Conservation (phyloP, 2,113 vertebrate genomes). For the Pagrus major region DNA sequence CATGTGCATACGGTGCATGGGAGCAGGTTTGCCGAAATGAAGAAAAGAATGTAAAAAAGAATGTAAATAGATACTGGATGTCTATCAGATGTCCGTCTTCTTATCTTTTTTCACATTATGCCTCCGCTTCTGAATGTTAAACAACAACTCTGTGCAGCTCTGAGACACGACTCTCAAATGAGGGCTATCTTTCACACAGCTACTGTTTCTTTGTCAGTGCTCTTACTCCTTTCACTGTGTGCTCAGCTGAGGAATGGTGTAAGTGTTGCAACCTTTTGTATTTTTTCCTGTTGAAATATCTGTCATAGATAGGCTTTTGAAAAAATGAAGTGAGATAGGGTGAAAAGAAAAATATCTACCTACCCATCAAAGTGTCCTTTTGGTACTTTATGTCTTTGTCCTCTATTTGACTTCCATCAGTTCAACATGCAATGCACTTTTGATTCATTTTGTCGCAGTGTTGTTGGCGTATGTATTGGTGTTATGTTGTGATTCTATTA, state of each 20-base stretch:
- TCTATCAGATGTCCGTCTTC: slow-evolving; percentile 19
- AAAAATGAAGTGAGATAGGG: not conserved
- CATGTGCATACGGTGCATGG: slow-evolving; percentile 5
- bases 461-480: slow-evolving; percentile 16
- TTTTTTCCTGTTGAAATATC: not conserved
- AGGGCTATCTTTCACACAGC: slow-evolving; percentile 33
- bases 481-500: slow-evolving; percentile 31
- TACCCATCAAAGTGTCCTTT: slow-evolving; percentile 32
- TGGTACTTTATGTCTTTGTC: slow-evolving; percentile 21
- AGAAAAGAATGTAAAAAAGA: too few relatives aligned
- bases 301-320: not conserved
- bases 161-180: slow-evolving; percentile 54
- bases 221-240: not conserved
- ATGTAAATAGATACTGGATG: slow-evolving; percentile 46
- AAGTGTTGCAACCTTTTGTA: not conserved
- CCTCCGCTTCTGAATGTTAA: slow-evolving; percentile 51
- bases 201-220: not conserved
- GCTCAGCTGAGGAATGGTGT: slow-evolving; percentile 8
- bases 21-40: too few relatives aligned
- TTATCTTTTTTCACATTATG: slow-evolving; percentile 15
- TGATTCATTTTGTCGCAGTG: slow-evolving; percentile 36
- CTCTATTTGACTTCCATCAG: slow-evolving; percentile 23
- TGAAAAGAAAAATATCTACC: not conserved
- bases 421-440: slow-evolving; percentile 31
- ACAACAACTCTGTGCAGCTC: slow-evolving; percentile 11